Evolutionary conservation across 2,888 invertebrate genomes (phyloP).

Genomic region (Andrena chrysosceles): DNA sequence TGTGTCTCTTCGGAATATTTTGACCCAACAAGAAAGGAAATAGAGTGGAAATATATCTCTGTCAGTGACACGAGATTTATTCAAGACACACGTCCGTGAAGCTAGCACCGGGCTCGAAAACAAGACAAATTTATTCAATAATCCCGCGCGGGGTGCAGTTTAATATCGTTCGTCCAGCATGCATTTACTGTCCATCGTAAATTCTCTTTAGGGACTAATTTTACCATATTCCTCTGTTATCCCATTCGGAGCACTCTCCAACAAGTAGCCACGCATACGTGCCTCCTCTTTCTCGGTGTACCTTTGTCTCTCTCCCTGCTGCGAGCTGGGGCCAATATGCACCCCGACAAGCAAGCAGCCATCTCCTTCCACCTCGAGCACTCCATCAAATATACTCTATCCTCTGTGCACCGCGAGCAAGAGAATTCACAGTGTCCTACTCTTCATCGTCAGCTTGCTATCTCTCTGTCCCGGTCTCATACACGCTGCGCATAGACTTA

Average conservation of each 20-base stretch:
- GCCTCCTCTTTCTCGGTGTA: background rate
- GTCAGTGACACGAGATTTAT: background rate
- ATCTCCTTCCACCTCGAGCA: background rate
- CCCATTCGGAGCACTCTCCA: constrained; percentile 29
- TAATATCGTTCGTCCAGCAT: constrained; percentile 26
- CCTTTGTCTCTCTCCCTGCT: background rate
- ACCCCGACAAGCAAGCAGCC: background rate
- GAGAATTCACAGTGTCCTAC: background rate
- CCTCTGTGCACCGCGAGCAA: constrained; percentile 2
- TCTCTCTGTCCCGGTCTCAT: background rate
- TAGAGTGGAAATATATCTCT: background rate
- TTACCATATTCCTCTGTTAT: constrained; percentile 35
- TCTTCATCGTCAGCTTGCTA: background rate
- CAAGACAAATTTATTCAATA: constrained; percentile 15
- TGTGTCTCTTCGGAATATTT: background rate
- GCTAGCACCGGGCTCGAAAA: background rate
- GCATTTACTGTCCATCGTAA: constrained; percentile 29
- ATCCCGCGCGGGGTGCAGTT: constrained; percentile 4
- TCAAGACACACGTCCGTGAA: background rate
- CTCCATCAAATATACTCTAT: background rate
- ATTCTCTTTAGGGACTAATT: constrained; percentile 52
- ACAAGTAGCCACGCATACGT: constrained; percentile 19
- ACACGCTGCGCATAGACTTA: background rate
- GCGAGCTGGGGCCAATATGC: constrained; percentile 2
- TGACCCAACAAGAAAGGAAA: background rate